Conservation (phyloP, 1,140 invertebrate genomes). For the Leptopilina boulardi region DNA sequence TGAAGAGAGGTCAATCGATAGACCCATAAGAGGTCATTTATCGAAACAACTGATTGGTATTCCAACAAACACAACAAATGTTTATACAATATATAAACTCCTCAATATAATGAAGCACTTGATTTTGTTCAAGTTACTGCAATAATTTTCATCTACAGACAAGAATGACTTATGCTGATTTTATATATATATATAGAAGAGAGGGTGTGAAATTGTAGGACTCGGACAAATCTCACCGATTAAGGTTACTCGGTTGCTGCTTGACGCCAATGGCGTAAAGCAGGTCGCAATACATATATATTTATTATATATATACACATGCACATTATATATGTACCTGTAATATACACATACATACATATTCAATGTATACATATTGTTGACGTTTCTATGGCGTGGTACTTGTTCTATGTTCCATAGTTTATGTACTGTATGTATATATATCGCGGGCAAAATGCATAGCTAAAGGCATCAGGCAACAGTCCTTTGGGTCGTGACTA, state of each 20-base stretch:
- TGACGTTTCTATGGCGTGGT: constrained; percentile 3
- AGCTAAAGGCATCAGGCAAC: constrained; percentile 1
- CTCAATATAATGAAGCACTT: background rate
- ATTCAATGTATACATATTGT: background rate
- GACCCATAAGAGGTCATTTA: constrained; percentile 28
- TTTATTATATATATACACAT: constrained; percentile 24
- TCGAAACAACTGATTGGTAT: constrained; percentile 7
- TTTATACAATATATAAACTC: background rate
- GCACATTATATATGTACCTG: background rate
- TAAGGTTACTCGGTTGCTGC: constrained; percentile 58
- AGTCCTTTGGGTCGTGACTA: constrained; percentile 25
- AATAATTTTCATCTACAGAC: background rate
- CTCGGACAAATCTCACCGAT: constrained; percentile 51
- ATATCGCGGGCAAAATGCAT: constrained; percentile 7
- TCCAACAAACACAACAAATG: background rate
- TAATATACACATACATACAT: background rate
- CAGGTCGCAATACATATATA: constrained; percentile 47
- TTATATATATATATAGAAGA: background rate
- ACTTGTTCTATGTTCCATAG: background rate
- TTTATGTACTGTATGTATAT: background rate
- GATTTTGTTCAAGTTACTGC: background rate
- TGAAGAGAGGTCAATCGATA: constrained; percentile 22
- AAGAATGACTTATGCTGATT: constrained; percentile 17
- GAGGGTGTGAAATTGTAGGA: constrained; percentile 12
- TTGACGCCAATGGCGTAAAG: constrained; percentile 53